Evolutionary conservation across 2,888 invertebrate species (phyloP), one percentile per base, ranked within the genome.

Genomic region (Labia minor): DNA sequence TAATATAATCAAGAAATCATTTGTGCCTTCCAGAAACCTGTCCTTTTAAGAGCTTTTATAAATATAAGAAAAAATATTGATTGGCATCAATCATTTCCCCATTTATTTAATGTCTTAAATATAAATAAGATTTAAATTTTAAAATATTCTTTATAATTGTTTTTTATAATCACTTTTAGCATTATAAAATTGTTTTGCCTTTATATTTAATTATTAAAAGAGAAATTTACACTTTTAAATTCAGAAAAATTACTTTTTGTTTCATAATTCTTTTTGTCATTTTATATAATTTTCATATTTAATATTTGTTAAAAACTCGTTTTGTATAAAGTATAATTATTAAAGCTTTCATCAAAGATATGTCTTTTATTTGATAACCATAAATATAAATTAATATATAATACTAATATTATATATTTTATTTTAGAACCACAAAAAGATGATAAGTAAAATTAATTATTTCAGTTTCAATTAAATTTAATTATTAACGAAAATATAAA

Each of bases 21-120:
- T 49, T 49, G 49, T 49, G 49, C 49, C 49, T 49, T 49, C 49
- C 49, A 49, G 16, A 49, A 49, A 49, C 49, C 49, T 49, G 49
- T 49, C 49, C 49, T 49, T 16, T 49, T 49, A 49, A 49, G 49
- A 49, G 49, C 49, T 49, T 49, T 49, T 49, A 49, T 49, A 49
- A 49, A 49, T 49, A 49, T 49, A 16, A 49, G 16, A 49, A 26
- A 49, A 49, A 49, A 8, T 49, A 14, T 49, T 49, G 49, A 49
- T 49, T 49, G 49, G 49, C 49, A n/a, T 4, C 49, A n/a, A n/a
- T 49, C 49, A 49, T n/a, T 16, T 49, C 49, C 49, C 21, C 10
- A 4, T 21, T 19, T 33, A 63, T 19, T 63, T 19, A 63, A 19
- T 63, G 1, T 4, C 33, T 19, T 18, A 10, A 19, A 26, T 6